Evolutionary conservation across 2,113 vertebrate species (phyloP).

Genomic region (Narcine bancroftii): DNA sequence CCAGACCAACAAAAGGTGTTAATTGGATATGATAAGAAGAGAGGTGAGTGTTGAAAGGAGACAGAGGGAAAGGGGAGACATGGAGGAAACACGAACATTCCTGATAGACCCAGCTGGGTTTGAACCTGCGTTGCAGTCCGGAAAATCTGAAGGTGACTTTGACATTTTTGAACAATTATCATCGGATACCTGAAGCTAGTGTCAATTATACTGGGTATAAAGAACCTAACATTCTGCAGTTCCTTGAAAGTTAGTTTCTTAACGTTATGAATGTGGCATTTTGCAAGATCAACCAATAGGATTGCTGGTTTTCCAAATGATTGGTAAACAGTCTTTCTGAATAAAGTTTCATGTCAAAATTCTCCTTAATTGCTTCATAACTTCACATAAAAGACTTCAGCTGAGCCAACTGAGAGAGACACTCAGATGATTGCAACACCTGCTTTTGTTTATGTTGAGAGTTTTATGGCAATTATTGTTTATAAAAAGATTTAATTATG

Average conservation of each 20-base stretch:
- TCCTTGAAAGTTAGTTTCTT: background rate
- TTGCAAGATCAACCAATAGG: background rate
- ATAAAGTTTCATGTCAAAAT: conserved; percentile 4
- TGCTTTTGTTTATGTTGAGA: conserved; percentile 32
- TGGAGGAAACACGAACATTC: too few relatives aligned
- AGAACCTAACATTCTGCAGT: background rate
- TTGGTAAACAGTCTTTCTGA: background rate
- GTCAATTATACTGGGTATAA: background rate
- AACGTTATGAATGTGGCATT: background rate
- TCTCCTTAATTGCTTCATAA: background rate
- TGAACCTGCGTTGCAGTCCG: too few relatives aligned
- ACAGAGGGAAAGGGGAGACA: too few relatives aligned
- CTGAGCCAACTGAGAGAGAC: background rate
- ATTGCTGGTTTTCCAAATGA: background rate
- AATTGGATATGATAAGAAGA: too few relatives aligned
- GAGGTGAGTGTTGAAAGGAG: too few relatives aligned
- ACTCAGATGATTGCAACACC: conserved; percentile 21
- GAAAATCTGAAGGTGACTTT: background rate
- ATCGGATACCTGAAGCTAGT: background rate
- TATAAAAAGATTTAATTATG: conserved; percentile 31
- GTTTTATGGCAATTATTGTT: conserved; percentile 34
- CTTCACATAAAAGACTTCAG: background rate
- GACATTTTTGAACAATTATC: background rate
- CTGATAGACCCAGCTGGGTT: too few relatives aligned
- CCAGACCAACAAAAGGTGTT: too few relatives aligned